Percentiles rank a stretch among this genome's conserved stretches.
Conservation (phyloP, 2,113 vertebrate genomes). For the Corythaeola cristata region DNA sequence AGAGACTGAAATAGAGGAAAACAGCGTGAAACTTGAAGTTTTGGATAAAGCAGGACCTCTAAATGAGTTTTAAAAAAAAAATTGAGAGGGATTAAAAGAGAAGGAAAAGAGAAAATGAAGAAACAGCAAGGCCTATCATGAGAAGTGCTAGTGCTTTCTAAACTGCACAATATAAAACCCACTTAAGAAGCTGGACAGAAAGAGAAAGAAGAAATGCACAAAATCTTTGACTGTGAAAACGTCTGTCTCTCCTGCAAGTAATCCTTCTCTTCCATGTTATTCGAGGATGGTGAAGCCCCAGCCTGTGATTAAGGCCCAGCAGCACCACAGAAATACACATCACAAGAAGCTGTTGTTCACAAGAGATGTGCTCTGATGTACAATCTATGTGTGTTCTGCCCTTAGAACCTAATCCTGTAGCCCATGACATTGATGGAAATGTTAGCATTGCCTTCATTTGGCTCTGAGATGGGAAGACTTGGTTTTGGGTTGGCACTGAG, state of each 20-base stretch:
- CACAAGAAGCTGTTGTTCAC: background rate
- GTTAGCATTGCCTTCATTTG: background rate
- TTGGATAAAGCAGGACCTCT: background rate
- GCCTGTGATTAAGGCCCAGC: background rate
- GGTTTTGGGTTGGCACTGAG: background rate
- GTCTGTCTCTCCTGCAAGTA: background rate
- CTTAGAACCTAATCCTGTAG: background rate
- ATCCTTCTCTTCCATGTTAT: background rate
- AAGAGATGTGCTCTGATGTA: background rate
- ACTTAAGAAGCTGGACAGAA: background rate
- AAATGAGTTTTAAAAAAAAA: background rate
- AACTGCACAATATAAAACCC: background rate
- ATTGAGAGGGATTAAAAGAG: background rate
- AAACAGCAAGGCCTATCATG: background rate
- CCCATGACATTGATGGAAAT: background rate
- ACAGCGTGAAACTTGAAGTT: conserved; percentile 42
- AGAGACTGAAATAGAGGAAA: conserved; percentile 42
- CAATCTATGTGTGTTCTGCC: background rate
- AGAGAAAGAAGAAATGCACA: background rate
- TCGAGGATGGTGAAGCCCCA: background rate
- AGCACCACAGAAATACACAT: background rate
- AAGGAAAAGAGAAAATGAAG: background rate
- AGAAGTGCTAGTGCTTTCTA: background rate
- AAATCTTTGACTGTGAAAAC: background rate
- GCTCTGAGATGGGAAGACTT: background rate